Evolutionary conservation across 2,888 invertebrate species (phyloP).

Genomic region (Nomada lathburiana): DNA sequence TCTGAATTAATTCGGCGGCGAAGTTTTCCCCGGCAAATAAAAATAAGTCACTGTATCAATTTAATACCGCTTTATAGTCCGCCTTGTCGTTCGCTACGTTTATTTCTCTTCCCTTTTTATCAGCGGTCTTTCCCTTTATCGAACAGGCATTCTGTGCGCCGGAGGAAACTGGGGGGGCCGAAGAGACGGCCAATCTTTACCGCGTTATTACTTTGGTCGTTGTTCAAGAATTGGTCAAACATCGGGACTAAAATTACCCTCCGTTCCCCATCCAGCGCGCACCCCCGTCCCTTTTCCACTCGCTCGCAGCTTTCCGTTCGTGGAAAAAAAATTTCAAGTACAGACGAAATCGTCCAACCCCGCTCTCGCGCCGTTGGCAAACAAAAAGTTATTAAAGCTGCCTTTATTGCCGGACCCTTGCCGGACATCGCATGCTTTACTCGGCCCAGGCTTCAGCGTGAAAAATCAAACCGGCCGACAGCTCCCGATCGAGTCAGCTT

Average conservation of each 20-base stretch:
- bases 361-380: slow-evolving; percentile 36
- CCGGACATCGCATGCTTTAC: slow-evolving; percentile 30
- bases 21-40: slow-evolving; percentile 77
- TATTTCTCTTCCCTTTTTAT: neutral
- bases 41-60: slow-evolving; percentile 76
- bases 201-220: slow-evolving; percentile 69
- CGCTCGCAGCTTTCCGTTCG: neutral
- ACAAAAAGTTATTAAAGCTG: slow-evolving; percentile 63
- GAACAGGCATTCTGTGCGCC: slow-evolving; percentile 8
- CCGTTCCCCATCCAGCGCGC: neutral
- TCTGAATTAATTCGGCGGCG: slow-evolving; percentile 79
- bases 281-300: neutral
- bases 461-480: slow-evolving; percentile 31
- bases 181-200: slow-evolving; percentile 27
- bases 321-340: slow-evolving; percentile 45
- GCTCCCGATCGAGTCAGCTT: neutral
- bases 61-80: slow-evolving; percentile 71
- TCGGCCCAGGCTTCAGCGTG: slow-evolving; percentile 42
- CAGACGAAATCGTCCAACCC: slow-evolving; percentile 51
- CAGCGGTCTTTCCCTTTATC: neutral
- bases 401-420: slow-evolving; percentile 58
- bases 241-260: slow-evolving; percentile 65
- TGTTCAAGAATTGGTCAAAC: slow-evolving; percentile 74
- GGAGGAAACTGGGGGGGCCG: neutral
- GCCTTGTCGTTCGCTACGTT: neutral